phyloP scores from a whole-genome alignment of 2,888 invertebrate genomes.

The Trichogramma evanescens region DNA sequence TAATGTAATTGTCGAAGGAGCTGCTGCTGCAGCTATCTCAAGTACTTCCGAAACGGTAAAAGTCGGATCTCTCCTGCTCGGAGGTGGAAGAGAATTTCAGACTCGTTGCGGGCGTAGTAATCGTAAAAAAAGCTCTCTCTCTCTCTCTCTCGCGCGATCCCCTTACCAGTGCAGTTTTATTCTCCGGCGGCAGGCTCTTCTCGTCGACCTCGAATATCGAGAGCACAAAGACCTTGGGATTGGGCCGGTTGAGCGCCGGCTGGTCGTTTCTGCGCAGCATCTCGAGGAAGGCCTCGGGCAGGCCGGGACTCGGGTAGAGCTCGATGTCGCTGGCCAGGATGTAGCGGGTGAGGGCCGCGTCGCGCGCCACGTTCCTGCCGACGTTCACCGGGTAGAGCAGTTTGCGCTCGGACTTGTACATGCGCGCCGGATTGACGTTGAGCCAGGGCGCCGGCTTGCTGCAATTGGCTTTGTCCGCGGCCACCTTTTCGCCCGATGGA shows the following conservation, averaged over 20 bases:
- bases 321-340: slow-evolving; percentile 84
- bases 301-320: slow-evolving; percentile 77
- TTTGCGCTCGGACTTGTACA: slow-evolving; percentile 74
- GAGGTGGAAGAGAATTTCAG: too few relatives aligned
- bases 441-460: slow-evolving; percentile 63
- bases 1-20: too few relatives aligned
- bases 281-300: slow-evolving; percentile 73
- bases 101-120: too few relatives aligned
- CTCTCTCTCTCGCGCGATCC: background rate
- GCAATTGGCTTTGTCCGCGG: slow-evolving; percentile 64
- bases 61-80: too few relatives aligned
- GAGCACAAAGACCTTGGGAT: slow-evolving; percentile 73
- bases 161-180: slow-evolving; percentile 45
- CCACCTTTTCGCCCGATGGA: slow-evolving; percentile 58
- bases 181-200: slow-evolving; percentile 44
- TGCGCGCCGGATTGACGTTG: slow-evolving; percentile 56
- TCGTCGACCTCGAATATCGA: slow-evolving; percentile 83
- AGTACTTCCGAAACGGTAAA: too few relatives aligned
- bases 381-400: slow-evolving; percentile 85
- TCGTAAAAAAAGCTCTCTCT: background rate
- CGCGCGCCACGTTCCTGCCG: slow-evolving; percentile 81
- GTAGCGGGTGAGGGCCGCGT: slow-evolving; percentile 73
- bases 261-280: slow-evolving; percentile 77
- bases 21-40: too few relatives aligned
- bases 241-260: slow-evolving; percentile 54